These are phyloP conservation scores for Mesoligia furuncula DNA, from an alignment of 2,888 invertebrate genomes.

Conservation along the genomic window DNA sequence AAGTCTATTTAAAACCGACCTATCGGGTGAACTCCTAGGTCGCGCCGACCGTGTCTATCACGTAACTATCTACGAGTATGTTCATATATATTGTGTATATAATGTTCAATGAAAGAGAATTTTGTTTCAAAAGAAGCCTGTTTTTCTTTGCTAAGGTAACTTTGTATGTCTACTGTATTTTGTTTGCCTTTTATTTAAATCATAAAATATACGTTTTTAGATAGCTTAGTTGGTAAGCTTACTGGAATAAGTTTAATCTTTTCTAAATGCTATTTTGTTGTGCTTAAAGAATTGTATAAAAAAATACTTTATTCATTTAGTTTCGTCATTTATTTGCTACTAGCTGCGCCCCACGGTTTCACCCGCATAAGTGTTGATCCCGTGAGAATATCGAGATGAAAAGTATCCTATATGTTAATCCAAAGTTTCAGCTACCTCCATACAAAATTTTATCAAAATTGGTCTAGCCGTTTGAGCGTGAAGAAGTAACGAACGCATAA, in stretches of 20 bases:
- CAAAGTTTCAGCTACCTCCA: too few species aligned
- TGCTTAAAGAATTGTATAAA: too few species aligned
- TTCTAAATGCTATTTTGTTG: too few species aligned
- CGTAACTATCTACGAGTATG: not conserved
- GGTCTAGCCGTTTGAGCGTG: too few species aligned
- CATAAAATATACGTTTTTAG: not conserved
- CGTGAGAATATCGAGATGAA: too few species aligned
- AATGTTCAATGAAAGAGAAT: constrained; percentile 7
- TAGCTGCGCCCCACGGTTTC: too few species aligned
- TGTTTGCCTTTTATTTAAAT: not conserved
- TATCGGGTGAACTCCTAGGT: constrained; percentile 35
- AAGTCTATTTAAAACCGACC: constrained; percentile 48
- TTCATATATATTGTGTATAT: not conserved
- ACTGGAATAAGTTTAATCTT: not conserved
- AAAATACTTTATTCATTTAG: too few species aligned
- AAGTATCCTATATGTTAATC: too few species aligned
- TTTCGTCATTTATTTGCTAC: too few species aligned
- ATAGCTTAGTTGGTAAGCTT: constrained; percentile 1
- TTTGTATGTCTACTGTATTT: not conserved
- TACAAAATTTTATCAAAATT: too few species aligned
- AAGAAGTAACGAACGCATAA: too few species aligned
- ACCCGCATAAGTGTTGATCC: too few species aligned
- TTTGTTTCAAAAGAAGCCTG: not conserved
- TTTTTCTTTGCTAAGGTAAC: constrained; percentile 1
- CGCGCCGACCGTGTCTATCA: constrained; percentile 11